Percentiles rank a stretch among this genome's conserved stretches.
These are phyloP conservation scores for Iguana delicatissima DNA, from an alignment of 2,797 vertebrate species.

Conservation along the genomic window DNA sequence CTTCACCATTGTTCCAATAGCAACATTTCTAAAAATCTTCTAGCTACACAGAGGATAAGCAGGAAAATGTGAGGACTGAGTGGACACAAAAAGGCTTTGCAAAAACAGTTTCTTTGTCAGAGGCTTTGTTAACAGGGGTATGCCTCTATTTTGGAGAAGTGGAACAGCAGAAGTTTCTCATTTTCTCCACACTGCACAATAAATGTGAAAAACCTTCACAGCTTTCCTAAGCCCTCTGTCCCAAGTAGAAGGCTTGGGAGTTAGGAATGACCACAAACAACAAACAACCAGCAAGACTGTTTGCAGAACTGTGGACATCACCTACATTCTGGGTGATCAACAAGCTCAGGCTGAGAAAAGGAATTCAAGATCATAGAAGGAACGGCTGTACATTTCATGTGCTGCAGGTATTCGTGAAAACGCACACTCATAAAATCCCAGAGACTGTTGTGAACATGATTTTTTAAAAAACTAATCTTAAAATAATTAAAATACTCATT, in stretches of 20 bases:
- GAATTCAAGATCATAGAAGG: not conserved
- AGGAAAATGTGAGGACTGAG: too few species aligned
- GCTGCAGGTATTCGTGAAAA: not conserved
- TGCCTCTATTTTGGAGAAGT: not conserved
- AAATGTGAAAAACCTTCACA: not conserved
- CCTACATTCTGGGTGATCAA: not conserved
- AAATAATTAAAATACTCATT: not conserved
- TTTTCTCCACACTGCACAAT: not conserved
- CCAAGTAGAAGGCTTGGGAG: not conserved
- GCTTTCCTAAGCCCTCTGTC: not conserved
- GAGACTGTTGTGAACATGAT: not conserved
- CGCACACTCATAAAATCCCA: not conserved
- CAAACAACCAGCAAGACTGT: too few species aligned
- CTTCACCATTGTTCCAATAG: too few species aligned
- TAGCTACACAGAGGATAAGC: too few species aligned
- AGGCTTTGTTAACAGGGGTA: too few species aligned
- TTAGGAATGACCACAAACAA: not conserved
- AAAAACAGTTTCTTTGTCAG: too few species aligned
- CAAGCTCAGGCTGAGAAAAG: too few species aligned
- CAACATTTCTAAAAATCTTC: too few species aligned
- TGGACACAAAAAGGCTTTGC: too few species aligned
- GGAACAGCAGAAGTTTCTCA: not conserved
- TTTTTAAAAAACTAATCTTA: not conserved
- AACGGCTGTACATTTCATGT: too few species aligned
- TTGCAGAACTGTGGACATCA: not conserved